Evolutionary conservation across 2,797 vertebrate species (phyloP).

Genomic region (Trematomus bernacchii): DNA sequence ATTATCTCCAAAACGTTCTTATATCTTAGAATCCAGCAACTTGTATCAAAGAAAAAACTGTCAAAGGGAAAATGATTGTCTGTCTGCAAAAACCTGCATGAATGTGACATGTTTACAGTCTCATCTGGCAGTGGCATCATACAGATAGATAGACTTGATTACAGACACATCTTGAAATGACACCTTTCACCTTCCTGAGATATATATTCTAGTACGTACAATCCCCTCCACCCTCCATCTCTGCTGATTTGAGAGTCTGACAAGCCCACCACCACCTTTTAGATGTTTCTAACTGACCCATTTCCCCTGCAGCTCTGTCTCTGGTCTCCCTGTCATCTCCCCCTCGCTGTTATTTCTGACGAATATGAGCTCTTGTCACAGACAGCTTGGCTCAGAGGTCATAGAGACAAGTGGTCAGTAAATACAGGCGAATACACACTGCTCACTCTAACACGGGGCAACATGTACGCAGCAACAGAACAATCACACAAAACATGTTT

Average conservation of each 20-base stretch:
- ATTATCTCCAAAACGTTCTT: background rate
- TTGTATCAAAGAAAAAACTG: background rate
- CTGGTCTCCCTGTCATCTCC: slow-evolving; percentile 13
- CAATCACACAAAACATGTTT: slow-evolving; percentile 27
- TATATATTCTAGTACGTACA: slow-evolving; percentile 3
- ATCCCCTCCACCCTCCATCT: slow-evolving; percentile 31
- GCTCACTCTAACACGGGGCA: slow-evolving; percentile 7
- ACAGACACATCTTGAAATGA: slow-evolving; percentile 28
- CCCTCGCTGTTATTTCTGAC: slow-evolving; percentile 27
- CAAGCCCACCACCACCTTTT: no score
- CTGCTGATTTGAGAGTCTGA: no score
- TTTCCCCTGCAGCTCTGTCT: slow-evolving; percentile 14
- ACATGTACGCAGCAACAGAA: background rate
- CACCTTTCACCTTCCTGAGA: slow-evolving; percentile 31
- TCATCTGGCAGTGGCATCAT: slow-evolving; percentile 13
- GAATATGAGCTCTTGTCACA: slow-evolving; percentile 25
- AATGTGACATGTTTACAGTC: slow-evolving; percentile 10
- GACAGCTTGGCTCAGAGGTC: slow-evolving; percentile 33
- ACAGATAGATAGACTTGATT: slow-evolving; percentile 16
- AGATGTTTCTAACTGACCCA: background rate
- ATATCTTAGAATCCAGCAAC: background rate
- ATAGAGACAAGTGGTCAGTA: slow-evolving; percentile 31
- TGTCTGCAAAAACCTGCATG: slow-evolving; percentile 4
- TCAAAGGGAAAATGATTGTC: background rate
- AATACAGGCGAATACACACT: slow-evolving; percentile 2